Conservation (phyloP, 2,888 invertebrate species). For the Parnassius smintheus region DNA sequence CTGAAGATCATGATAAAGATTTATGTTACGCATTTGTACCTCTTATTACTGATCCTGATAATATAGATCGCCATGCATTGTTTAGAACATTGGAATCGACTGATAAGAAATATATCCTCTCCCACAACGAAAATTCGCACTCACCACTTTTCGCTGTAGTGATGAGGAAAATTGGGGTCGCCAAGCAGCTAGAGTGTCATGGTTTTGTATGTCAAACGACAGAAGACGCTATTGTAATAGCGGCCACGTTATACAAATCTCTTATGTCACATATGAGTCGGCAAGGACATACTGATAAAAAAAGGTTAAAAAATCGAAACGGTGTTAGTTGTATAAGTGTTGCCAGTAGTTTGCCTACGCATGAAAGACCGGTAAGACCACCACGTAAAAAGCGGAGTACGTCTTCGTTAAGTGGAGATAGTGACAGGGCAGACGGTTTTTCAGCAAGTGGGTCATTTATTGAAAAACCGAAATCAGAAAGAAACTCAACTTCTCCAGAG, state of each 20-base stretch:
- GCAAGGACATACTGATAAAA: conserved; percentile 74
- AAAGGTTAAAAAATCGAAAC: conserved; percentile 85
- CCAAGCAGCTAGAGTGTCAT: conserved; percentile 92
- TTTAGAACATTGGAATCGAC: conserved; percentile 79
- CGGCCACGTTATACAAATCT: conserved; percentile 94
- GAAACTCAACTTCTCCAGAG: conserved; percentile 79
- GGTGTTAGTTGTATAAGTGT: conserved; percentile 90
- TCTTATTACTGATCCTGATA: conserved; percentile 90
- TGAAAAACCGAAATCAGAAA: conserved; percentile 75
- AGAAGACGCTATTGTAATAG: conserved; percentile 95
- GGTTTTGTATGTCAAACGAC: conserved; percentile 94
- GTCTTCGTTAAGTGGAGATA: conserved; percentile 83
- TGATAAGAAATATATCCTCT: conserved; percentile 81
- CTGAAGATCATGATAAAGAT: conserved; percentile 77
- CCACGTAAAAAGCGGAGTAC: conserved; percentile 88
- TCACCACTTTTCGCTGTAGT: conserved; percentile 95
- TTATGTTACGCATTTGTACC: conserved; percentile 90
- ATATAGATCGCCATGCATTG: conserved; percentile 86
- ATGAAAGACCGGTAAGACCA: conserved; percentile 84
- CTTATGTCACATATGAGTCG: conserved; percentile 90
- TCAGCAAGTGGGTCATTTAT: conserved; percentile 71
- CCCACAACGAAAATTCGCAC: conserved; percentile 83
- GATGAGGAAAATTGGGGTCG: conserved; percentile 89
- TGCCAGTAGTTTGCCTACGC: conserved; percentile 81
- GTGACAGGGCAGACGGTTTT: conserved; percentile 79